Conservation (phyloP, 2,888 invertebrate species). For the Poecilus cupreus region DNA sequence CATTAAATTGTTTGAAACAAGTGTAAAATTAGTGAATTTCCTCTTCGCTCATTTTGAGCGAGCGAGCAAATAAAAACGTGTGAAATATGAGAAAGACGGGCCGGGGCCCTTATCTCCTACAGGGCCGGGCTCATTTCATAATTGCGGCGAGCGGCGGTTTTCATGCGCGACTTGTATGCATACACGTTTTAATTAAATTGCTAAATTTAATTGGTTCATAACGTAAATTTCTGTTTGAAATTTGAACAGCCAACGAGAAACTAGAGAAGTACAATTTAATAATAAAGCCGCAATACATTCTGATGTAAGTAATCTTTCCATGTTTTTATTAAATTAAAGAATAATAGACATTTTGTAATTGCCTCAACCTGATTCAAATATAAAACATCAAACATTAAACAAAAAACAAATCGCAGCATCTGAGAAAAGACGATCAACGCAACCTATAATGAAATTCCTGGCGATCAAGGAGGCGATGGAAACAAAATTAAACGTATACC, state of each 20-base stretch:
- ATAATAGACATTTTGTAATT: too few relatives aligned
- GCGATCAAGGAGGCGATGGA: slow-evolving; percentile 47
- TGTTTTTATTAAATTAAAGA: too few relatives aligned
- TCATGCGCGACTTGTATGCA: slow-evolving; percentile 46
- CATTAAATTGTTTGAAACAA: neutral
- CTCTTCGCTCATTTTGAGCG: neutral
- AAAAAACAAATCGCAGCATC: too few relatives aligned
- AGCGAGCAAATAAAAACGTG: slow-evolving; percentile 38
- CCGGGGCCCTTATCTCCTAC: slow-evolving; percentile 3
- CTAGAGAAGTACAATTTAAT: slow-evolving; percentile 26
- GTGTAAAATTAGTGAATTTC: neutral
- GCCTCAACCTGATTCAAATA: too few relatives aligned
- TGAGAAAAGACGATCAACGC: neutral
- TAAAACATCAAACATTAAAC: too few relatives aligned
- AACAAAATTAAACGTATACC: slow-evolving; percentile 50
- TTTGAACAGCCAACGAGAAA: slow-evolving; percentile 25
- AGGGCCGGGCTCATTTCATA: slow-evolving; percentile 31
- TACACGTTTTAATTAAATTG: slow-evolving; percentile 56
- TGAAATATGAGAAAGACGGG: slow-evolving; percentile 46
- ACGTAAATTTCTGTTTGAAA: slow-evolving; percentile 56
- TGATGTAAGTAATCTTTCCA: neutral
- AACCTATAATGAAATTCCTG: slow-evolving; percentile 48
- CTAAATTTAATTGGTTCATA: slow-evolving; percentile 55
- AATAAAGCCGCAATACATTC: slow-evolving; percentile 8
- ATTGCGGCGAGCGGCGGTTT: slow-evolving; percentile 13